phyloP scores from a whole-genome alignment of 2,888 invertebrate species.

The Malthinus seriepunctatus region DNA sequence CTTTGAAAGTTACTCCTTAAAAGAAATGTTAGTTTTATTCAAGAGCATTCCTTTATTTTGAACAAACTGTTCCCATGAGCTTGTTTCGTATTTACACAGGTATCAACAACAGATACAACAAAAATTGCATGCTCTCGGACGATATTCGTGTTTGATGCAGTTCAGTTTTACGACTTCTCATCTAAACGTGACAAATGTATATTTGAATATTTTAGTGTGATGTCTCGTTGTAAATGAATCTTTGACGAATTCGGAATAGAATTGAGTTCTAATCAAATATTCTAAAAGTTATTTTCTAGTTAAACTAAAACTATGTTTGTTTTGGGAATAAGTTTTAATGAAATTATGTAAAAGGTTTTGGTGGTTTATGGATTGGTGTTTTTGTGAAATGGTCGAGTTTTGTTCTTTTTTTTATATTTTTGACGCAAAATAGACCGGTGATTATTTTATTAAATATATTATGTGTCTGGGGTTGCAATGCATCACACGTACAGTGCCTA shows the following conservation, averaged over 20 bases:
- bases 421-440: background rate
- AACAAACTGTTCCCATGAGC: slow-evolving; percentile 7
- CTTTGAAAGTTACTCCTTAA: no score
- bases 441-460: slow-evolving; percentile 5
- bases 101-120: slow-evolving; percentile 25
- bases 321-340: no score
- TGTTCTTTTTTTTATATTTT: background rate
- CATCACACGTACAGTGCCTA: slow-evolving; percentile 15
- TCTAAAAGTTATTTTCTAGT: background rate
- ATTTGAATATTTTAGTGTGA: slow-evolving; percentile 31
- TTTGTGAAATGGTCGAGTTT: no score
- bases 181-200: slow-evolving; percentile 34
- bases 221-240: slow-evolving; percentile 4
- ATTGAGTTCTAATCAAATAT: slow-evolving; percentile 6
- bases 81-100: background rate
- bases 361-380: no score
- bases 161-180: slow-evolving; percentile 34
- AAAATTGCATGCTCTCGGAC: slow-evolving; percentile 33
- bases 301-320: no score
- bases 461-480: background rate
- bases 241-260: background rate
- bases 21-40: background rate
- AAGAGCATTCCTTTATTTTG: slow-evolving; percentile 1
- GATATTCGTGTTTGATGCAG: slow-evolving; percentile 33
- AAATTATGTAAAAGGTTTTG: no score